Evolutionary conservation across 2,888 invertebrate species (phyloP).

Genomic region (Agrotis exclamationis): DNA sequence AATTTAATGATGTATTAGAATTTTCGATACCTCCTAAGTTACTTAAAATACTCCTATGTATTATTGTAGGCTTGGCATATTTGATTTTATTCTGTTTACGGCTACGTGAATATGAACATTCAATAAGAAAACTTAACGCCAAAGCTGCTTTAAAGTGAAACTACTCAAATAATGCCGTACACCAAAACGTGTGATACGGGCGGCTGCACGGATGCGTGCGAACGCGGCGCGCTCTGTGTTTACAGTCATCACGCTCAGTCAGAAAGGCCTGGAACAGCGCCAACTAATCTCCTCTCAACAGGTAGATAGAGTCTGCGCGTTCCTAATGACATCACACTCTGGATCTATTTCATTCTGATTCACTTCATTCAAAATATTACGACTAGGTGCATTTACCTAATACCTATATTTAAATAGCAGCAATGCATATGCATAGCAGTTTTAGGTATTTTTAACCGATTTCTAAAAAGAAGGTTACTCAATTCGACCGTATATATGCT

Average conservation of each 20-base stretch:
- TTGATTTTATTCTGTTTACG: neutral
- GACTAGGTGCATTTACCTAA: slow-evolving; percentile 35
- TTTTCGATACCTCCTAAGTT: neutral
- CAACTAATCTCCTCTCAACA: slow-evolving; percentile 86
- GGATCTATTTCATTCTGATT: slow-evolving; percentile 79
- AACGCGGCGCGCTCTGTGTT: slow-evolving; percentile 69
- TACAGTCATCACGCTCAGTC: slow-evolving; percentile 72
- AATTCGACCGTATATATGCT: no score
- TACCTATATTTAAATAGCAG: slow-evolving; percentile 26
- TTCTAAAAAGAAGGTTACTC: no score
- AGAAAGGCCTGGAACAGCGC: slow-evolving; percentile 79
- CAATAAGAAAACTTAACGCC: neutral
- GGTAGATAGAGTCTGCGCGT: slow-evolving; percentile 83
- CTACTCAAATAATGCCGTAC: neutral
- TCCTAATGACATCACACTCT: slow-evolving; percentile 83
- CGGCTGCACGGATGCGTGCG: slow-evolving; percentile 64
- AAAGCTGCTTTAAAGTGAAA: slow-evolving; percentile 12
- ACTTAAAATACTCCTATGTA: neutral
- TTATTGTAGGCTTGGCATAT: neutral
- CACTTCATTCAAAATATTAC: slow-evolving; percentile 84
- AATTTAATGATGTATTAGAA: slow-evolving; percentile 2
- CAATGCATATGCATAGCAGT: slow-evolving; percentile 21
- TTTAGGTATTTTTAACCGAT: no score
- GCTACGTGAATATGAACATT: neutral
- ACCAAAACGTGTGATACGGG: slow-evolving; percentile 2